Evolutionary conservation across 2,888 invertebrate species (phyloP).

Genomic region (Melinopterus prodromus): DNA sequence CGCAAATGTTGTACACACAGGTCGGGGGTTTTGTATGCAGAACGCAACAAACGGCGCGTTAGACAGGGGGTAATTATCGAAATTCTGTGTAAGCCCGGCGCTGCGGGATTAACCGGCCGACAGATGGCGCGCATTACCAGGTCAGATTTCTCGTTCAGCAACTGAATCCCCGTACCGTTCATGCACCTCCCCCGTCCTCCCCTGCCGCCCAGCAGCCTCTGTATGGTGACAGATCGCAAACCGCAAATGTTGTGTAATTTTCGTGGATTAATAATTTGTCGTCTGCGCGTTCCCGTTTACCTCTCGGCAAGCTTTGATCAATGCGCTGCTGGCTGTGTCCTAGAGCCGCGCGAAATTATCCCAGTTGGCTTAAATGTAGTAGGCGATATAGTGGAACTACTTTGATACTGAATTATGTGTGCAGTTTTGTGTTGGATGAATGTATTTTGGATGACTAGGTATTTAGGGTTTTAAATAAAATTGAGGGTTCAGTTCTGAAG

Average conservation of each 20-base stretch:
- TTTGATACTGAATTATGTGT: background rate
- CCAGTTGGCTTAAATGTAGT: background rate
- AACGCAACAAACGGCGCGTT: slow-evolving; percentile 13
- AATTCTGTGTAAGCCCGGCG: slow-evolving; percentile 21
- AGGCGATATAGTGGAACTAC: background rate
- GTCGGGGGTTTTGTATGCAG: background rate
- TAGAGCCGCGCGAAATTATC: background rate
- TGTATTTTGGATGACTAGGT: too few relatives aligned
- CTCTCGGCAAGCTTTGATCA: background rate
- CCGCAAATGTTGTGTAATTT: slow-evolving; percentile 22
- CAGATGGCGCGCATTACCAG: slow-evolving; percentile 22
- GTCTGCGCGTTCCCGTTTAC: background rate
- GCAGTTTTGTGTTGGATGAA: background rate
- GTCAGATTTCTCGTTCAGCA: background rate
- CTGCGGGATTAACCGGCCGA: slow-evolving; percentile 20
- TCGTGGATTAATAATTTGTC: slow-evolving; percentile 18
- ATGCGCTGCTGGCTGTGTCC: background rate
- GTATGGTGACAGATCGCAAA: slow-evolving; percentile 11
- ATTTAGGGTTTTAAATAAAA: too few relatives aligned
- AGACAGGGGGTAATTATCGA: slow-evolving; percentile 24
- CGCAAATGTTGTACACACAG: background rate
- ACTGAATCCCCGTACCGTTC: background rate
- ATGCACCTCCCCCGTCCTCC: too few relatives aligned
- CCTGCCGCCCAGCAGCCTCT: background rate
- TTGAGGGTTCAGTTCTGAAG: too few relatives aligned